phyloP scores from a whole-genome alignment of 92 coral and sea anemone species.

The Hydrozoanthus gracilis region DNA sequence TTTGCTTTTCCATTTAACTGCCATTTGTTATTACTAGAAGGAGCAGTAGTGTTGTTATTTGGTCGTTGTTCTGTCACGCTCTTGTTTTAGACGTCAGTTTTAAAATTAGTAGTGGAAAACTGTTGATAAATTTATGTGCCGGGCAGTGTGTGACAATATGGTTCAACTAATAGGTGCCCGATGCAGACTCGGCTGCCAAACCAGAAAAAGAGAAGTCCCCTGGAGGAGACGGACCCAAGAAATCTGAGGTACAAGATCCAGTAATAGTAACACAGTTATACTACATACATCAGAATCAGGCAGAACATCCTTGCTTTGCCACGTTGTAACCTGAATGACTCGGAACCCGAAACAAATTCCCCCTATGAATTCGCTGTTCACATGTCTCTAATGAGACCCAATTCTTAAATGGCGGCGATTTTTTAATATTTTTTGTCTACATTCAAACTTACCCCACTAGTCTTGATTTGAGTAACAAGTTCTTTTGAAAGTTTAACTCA shows the following conservation, averaged over 20 bases:
- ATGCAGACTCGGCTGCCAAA: background rate
- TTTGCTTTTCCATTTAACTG: no score
- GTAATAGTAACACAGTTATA: background rate
- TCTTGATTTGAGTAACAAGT: background rate
- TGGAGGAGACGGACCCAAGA: constrained; percentile 12
- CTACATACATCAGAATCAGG: background rate
- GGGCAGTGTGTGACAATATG: background rate
- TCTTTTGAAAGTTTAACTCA: no score
- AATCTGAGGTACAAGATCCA: background rate
- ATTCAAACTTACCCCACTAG: background rate
- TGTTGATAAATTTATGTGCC: background rate
- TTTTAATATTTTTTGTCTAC: no score
- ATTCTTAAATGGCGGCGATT: background rate
- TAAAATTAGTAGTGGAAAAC: background rate
- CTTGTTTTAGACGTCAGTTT: background rate
- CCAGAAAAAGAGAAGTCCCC: constrained; percentile 5
- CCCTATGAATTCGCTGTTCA: background rate
- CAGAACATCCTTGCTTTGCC: background rate
- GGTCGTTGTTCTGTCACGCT: no score
- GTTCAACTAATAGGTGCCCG: background rate
- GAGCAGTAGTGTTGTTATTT: no score
- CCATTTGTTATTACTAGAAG: no score
- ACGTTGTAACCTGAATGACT: background rate
- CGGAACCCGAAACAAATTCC: background rate
- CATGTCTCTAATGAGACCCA: background rate